Percentiles rank a stretch among this genome's conserved stretches.
These are phyloP conservation scores for Andrena flavipes DNA, from an alignment of 2,888 invertebrate species.

Conservation along the genomic window DNA sequence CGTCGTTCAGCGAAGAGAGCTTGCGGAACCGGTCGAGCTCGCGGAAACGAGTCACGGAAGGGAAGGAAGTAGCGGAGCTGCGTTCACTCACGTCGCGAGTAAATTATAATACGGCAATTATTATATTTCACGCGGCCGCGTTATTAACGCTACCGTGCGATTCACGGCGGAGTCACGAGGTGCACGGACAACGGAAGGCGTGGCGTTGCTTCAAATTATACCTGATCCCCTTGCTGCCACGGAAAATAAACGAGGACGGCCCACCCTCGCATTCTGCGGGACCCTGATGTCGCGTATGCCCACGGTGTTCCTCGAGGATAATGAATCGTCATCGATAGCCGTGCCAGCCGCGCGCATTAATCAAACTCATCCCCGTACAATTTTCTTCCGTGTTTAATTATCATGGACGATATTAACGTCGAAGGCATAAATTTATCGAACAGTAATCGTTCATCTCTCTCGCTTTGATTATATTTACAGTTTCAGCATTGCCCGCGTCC, in stretches of 20 bases:
- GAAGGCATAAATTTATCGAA: conserved; percentile 13
- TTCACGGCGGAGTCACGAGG: conserved; percentile 32
- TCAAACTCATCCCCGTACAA: conserved; percentile 33
- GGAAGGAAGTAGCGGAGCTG: neutral
- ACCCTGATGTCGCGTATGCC: conserved; percentile 19
- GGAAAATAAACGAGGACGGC: conserved; percentile 64
- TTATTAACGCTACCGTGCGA: conserved; percentile 67
- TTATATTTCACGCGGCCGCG: conserved; percentile 62
- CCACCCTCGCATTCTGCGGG: conserved; percentile 33
- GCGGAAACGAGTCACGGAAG: conserved; percentile 28
- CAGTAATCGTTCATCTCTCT: neutral
- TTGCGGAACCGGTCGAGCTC: conserved; percentile 11
- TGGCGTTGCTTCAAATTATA: conserved; percentile 75
- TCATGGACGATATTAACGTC: conserved; percentile 27
- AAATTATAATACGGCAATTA: conserved; percentile 74
- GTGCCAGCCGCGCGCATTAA: conserved; percentile 6
- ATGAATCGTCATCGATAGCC: conserved; percentile 35
- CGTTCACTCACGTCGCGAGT: conserved; percentile 50
- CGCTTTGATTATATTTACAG: conserved; percentile 8
- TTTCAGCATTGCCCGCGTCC: neutral
- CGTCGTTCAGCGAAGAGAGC: neutral
- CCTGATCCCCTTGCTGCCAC: conserved; percentile 60
- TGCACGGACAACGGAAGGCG: conserved; percentile 66
- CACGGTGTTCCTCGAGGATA: conserved; percentile 10
- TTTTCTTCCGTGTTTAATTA: conserved; percentile 44